A percentile compares a stretch with the other conserved stretches of the same genome.
Conservation (phyloP, 2,888 invertebrate species). For the Neocrepidodera transversa region DNA sequence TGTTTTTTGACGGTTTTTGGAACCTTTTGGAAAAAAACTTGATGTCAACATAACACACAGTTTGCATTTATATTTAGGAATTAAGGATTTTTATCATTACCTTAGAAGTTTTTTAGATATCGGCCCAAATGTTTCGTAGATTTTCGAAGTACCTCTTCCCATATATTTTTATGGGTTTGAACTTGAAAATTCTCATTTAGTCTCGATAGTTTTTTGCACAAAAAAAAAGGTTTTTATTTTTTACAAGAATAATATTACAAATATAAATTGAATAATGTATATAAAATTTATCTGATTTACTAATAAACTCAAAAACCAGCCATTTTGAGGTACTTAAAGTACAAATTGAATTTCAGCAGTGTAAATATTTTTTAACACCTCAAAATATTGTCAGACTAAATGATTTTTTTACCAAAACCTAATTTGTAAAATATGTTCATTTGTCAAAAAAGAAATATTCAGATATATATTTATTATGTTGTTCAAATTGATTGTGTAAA, state of each 20-base stretch:
- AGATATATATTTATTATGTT: constrained; percentile 36
- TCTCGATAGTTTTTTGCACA: neutral
- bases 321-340: too few relatives aligned
- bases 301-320: too few relatives aligned
- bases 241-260: neutral
- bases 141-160: constrained; percentile 3
- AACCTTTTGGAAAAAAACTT: constrained; percentile 9
- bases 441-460: constrained; percentile 28
- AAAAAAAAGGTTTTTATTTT: neutral
- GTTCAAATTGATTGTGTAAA: constrained; percentile 35
- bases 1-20: constrained; percentile 1
- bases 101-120: constrained; percentile 35
- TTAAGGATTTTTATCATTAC: constrained; percentile 39
- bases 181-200: constrained; percentile 9
- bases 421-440: constrained; percentile 36
- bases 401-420: constrained; percentile 7
- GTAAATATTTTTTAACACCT: constrained; percentile 8
- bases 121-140: constrained; percentile 18
- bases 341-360: too few relatives aligned
- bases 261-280: too few relatives aligned
- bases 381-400: neutral
- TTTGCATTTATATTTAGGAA: constrained; percentile 40
- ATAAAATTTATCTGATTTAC: too few relatives aligned
- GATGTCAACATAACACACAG: constrained; percentile 32
- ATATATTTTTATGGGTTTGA: constrained; percentile 14